Evolutionary conservation across 2,113 vertebrate species (phyloP).

Genomic region (Seriola quinqueradiata): DNA sequence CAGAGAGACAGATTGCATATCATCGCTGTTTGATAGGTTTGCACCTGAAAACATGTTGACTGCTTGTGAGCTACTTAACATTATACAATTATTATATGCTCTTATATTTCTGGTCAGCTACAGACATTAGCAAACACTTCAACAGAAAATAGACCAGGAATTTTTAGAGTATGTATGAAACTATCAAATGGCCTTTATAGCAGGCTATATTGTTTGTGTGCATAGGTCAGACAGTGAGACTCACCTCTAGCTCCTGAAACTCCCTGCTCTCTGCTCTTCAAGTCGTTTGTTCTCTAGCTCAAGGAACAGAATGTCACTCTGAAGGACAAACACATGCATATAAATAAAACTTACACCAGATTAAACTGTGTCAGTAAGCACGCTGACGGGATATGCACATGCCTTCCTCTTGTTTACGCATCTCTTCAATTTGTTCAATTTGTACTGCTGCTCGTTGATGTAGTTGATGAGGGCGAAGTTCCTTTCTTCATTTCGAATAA

Average conservation of each 20-base stretch:
- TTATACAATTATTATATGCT: not conserved
- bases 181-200: not conserved
- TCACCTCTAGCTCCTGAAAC: not conserved
- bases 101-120: not conserved
- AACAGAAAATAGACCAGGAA: not conserved
- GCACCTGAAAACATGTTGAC: not conserved
- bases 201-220: too few relatives aligned
- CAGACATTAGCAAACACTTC: not conserved
- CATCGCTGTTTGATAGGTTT: not conserved
- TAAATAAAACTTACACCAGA: too few relatives aligned
- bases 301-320: too few relatives aligned
- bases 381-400: not conserved
- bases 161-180: not conserved
- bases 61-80: not conserved
- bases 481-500: not conserved
- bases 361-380: too few relatives aligned
- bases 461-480: not conserved
- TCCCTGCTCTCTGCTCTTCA: not conserved
- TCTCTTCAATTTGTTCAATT: too few relatives aligned
- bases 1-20: too few relatives aligned
- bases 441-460: conserved; percentile 6
- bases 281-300: not conserved
- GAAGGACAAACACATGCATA: too few relatives aligned
- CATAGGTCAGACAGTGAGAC: not conserved
- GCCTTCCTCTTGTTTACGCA: not conserved